Percentiles rank a stretch among this genome's conserved stretches.
Evolutionary conservation across 2,113 vertebrate genomes (phyloP).

Genomic region (Zingel zingel): DNA sequence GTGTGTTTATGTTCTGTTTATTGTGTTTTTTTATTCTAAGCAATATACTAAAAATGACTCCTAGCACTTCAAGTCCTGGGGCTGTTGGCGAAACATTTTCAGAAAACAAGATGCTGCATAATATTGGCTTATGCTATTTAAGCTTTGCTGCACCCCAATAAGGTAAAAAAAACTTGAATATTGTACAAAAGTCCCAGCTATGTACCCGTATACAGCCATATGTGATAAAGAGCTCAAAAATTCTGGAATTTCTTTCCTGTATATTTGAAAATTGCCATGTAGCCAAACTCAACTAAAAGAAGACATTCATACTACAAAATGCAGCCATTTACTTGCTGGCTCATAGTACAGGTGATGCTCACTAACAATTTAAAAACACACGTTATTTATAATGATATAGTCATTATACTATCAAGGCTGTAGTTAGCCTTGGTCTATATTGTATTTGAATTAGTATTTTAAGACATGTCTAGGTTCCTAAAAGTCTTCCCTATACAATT

Average conservation of each 20-base stretch:
- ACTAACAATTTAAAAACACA: background rate
- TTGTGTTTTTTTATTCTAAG: conserved; percentile 49
- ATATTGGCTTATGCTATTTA: conserved; percentile 51
- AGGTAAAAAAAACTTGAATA: conserved; percentile 25
- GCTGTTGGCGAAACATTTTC: conserved; percentile 40
- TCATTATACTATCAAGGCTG: background rate
- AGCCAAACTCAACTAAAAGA: background rate
- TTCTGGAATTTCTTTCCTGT: background rate
- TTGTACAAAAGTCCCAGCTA: background rate
- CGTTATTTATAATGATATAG: too few species aligned
- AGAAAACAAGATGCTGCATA: conserved; percentile 16
- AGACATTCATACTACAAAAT: background rate
- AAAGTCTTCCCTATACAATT: background rate
- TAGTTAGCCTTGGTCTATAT: background rate
- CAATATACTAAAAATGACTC: conserved; percentile 47
- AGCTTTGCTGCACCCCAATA: conserved; percentile 9
- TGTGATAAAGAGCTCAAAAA: background rate
- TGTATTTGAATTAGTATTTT: background rate
- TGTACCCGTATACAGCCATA: background rate
- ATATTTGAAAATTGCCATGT: background rate
- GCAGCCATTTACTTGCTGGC: background rate
- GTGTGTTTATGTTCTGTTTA: conserved; percentile 47
- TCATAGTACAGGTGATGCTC: background rate
- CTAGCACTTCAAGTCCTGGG: conserved; percentile 17
- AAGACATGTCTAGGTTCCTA: background rate